Conservation (phyloP, 2,113 vertebrate species). For the Neodon shergylaensis region DNA sequence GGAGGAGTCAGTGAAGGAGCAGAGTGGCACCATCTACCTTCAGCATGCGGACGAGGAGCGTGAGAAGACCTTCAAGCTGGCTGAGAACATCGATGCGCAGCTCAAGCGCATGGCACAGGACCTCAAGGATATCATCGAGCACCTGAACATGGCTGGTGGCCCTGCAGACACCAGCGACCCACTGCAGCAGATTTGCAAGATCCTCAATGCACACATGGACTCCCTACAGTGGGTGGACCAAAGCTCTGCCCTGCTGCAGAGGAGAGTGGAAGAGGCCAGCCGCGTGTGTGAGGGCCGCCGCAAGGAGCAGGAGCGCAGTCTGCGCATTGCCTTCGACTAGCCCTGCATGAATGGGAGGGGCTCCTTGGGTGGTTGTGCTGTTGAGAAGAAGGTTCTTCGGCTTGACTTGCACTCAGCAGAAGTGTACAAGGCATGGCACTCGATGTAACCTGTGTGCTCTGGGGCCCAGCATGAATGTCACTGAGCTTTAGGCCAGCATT, state of each 20-base stretch:
- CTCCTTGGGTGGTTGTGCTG: not conserved
- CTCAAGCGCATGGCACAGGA: slow-evolving; percentile 98
- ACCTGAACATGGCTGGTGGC: slow-evolving; percentile 93
- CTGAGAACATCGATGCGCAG: slow-evolving; percentile 97
- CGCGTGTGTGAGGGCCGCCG: slow-evolving; percentile 93
- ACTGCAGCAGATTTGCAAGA: slow-evolving; percentile 99
- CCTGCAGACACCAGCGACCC: slow-evolving; percentile 95
- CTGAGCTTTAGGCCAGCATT: not conserved
- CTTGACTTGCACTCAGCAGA: not conserved
- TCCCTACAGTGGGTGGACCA: slow-evolving; percentile 98
- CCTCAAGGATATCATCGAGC: slow-evolving; percentile 97
- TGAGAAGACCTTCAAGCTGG: slow-evolving; percentile 95
- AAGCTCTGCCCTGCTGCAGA: slow-evolving; percentile 94
- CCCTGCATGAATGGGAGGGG: fast-evolving
- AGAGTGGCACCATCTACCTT: slow-evolving; percentile 97
- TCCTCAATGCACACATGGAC: slow-evolving; percentile 98
- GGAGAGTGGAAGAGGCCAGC: slow-evolving; percentile 96
- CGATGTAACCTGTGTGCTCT: not conserved
- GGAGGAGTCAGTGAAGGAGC: slow-evolving; percentile 96
- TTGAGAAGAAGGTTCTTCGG: not conserved
- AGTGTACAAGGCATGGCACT: not conserved
- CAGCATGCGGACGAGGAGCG: slow-evolving; percentile 98
- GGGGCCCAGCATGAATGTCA: not conserved
- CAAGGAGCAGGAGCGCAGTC: slow-evolving; percentile 96
- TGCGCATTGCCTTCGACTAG: slow-evolving; percentile 91